These are phyloP conservation scores for Drosophila formosana DNA, from an alignment of 2,888 invertebrate genomes.

Conservation along the genomic window DNA sequence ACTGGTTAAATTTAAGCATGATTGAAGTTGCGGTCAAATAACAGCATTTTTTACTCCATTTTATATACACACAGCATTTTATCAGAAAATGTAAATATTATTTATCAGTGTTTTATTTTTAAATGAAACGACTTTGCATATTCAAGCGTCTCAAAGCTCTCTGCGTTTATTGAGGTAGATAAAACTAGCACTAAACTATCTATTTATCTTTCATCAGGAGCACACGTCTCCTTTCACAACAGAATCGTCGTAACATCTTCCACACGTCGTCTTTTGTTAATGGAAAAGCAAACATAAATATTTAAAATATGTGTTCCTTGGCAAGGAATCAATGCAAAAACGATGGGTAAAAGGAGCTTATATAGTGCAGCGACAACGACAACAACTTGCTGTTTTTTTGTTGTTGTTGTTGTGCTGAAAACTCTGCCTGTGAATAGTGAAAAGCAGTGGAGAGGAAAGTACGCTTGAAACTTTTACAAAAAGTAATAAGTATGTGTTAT, in stretches of 20 bases:
- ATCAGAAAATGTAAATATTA: no score
- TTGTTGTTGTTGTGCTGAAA: conserved; percentile 25
- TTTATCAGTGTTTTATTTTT: no score
- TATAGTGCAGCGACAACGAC: conserved; percentile 29
- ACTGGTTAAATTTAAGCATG: no score
- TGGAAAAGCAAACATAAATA: conserved; percentile 20
- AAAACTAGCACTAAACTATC: not conserved
- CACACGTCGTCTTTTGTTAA: not conserved
- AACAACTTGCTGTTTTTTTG: not conserved
- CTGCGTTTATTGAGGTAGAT: not conserved
- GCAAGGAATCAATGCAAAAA: conserved; percentile 32
- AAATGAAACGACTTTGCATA: not conserved
- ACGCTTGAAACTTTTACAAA: conserved; percentile 45
- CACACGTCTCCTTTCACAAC: not conserved
- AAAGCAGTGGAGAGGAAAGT: conserved; percentile 41
- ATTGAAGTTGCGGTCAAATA: no score
- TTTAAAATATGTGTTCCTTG: conserved; percentile 27
- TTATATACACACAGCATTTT: no score
- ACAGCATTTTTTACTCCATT: no score
- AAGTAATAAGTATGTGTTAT: conserved; percentile 37
- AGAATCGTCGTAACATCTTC: not conserved
- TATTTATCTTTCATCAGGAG: not conserved
- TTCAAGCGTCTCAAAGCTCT: not conserved
- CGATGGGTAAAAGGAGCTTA: conserved; percentile 14
- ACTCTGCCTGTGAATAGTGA: conserved; percentile 26